Evolutionary conservation across 2,888 invertebrate genomes (phyloP).

Genomic region (Brenthis daphne): DNA sequence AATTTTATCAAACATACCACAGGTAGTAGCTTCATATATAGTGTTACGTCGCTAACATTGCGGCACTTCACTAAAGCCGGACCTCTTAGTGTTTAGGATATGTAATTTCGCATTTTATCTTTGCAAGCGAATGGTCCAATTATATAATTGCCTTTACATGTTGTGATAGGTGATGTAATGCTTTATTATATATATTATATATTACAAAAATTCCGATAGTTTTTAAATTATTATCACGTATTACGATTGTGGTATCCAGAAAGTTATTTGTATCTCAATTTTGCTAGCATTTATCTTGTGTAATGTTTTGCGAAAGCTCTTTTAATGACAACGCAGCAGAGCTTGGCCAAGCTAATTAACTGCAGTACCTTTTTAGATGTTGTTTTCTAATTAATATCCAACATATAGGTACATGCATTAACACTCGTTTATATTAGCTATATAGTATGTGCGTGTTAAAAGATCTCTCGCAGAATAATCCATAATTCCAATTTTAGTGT

Average conservation of each 20-base stretch:
- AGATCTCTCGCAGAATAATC: constrained; percentile 19
- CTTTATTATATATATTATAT: constrained; percentile 33
- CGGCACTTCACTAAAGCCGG: neutral
- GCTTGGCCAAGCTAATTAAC: neutral
- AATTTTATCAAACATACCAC: too few species aligned
- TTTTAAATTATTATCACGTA: constrained; percentile 17
- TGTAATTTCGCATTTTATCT: constrained; percentile 52
- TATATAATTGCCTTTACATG: constrained; percentile 76
- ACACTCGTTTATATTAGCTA: too few species aligned
- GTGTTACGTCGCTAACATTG: neutral
- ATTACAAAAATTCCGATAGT: constrained; percentile 30
- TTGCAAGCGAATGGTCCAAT: constrained; percentile 78
- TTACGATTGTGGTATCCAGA: constrained; percentile 20
- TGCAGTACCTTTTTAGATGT: too few species aligned
- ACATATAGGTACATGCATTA: too few species aligned
- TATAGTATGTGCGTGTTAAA: neutral
- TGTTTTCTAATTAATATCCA: too few species aligned
- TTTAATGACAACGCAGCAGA: neutral
- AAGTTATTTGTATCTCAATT: constrained; percentile 26
- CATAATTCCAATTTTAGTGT: constrained; percentile 32
- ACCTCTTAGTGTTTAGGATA: constrained; percentile 33
- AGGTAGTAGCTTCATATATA: too few species aligned
- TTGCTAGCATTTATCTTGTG: constrained; percentile 19
- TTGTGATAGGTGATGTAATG: constrained; percentile 67
- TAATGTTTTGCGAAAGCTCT: constrained; percentile 23